Base-by-base conservation (phyloP, 2,888 invertebrate genomes). In the Acleris sparsana region DNA sequence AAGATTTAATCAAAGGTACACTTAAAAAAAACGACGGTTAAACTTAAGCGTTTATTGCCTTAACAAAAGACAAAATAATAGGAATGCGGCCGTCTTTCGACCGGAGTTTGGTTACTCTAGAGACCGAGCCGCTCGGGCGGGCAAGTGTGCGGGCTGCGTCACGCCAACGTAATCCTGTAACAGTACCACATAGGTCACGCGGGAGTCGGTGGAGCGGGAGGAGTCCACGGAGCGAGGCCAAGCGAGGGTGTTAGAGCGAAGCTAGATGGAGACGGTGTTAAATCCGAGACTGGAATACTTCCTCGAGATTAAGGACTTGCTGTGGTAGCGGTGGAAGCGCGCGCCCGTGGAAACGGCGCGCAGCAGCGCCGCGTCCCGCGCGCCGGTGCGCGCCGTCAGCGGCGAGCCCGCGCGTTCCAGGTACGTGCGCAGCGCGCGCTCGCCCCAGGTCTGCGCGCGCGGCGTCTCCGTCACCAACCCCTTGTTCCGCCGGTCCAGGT, bases 361-460 rank as follows among this genome's bases (percentile, higher is more conserved):
- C 51, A 95, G 93, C 69, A 96, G 90, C 61, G 89, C 85, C 53
- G 87, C 83, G 79, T 95, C 94, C 72, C 87, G 76, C 84, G 93
- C 95, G 43, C 94, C 94, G 66, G 95, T 89, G 70, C 95, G 90
- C 59, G 94, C 94, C 63, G 95, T 89, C 82, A 95, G 95, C 39
- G 95, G 94, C 94, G 95, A 95, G 69, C 95, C 95, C 79, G 95
- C 94, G 63, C 96, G 94, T 70, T 87, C 79, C 59, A 91, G 77
- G 87, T 95, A 96, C 11, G 96, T 95, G 73, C 97, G 93, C 68
- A 97, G 93, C 49, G 95, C 95, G 63, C 97, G 94, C 85, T 97
- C 97, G 57, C 95, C 96, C 97, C 97, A 97, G 39, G 97, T 97
- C 87, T 97, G 96, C 17, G 97, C 95, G 63, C 95, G 93, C 1